These are phyloP conservation scores for Coregonus suidteri DNA, from an alignment of 2,797 vertebrate species.

Conservation along the genomic window DNA sequence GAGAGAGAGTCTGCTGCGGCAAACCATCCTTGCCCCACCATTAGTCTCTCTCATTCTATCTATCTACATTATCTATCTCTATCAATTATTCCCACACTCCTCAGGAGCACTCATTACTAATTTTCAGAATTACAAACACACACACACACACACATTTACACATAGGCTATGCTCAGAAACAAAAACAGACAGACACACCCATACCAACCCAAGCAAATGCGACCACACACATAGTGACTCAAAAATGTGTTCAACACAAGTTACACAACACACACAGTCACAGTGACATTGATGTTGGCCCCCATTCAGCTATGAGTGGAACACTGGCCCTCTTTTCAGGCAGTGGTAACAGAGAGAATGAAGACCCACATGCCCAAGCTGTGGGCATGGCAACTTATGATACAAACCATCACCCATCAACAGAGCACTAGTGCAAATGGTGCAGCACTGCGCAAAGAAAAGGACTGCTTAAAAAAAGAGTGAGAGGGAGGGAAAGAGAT, in stretches of 20 bases:
- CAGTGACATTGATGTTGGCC: slow-evolving; percentile 6
- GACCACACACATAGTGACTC: not conserved
- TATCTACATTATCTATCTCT: slow-evolving; percentile 1
- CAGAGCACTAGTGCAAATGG: slow-evolving; percentile 25
- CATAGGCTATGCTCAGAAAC: not conserved
- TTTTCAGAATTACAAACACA: not conserved
- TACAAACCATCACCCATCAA: slow-evolving; percentile 45
- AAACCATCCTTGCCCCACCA: slow-evolving; percentile 53
- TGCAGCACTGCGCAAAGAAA: slow-evolving; percentile 51
- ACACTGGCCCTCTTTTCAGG: slow-evolving; percentile 51
- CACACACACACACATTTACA: not conserved
- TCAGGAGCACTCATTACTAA: too few species aligned
- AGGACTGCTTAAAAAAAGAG: slow-evolving; percentile 35
- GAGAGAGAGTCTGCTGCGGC: slow-evolving; percentile 57
- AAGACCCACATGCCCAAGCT: slow-evolving; percentile 63
- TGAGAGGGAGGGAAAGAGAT: not conserved
- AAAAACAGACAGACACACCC: not conserved
- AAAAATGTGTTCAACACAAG: not conserved
- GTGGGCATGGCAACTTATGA: slow-evolving; percentile 71
- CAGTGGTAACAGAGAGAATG: slow-evolving; percentile 39
- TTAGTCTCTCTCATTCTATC: slow-evolving; percentile 6
- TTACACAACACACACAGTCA: not conserved
- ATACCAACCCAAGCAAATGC: not conserved
- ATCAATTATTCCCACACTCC: too few species aligned
- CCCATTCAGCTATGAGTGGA: slow-evolving; percentile 25